Base-by-base conservation (phyloP, 2,888 invertebrate genomes). In the Ormia ochracea region DNA sequence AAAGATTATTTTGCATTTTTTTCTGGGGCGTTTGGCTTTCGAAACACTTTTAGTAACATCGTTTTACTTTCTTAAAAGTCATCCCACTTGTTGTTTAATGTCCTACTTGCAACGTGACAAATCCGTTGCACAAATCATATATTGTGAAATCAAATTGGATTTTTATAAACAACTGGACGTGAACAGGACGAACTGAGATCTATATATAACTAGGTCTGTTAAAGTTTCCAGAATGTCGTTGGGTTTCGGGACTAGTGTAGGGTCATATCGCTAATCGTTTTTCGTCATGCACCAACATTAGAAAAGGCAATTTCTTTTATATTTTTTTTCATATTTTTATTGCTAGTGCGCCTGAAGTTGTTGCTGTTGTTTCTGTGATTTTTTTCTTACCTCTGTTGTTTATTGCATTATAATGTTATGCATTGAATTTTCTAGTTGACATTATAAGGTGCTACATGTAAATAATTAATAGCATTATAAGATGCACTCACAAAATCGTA, bases 401-500 rank as follows among this genome's bases (percentile, higher is more conserved):
- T 74, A 77, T 81, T 81, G 77, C 78, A 48, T 78, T 81, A 78
- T 78, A 77, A 70, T 78, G 66, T 70, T 81, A 77, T 81, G 78
- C 74, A 78, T 81, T 70, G 78, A 72, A 76, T 76, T 76, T 80
- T 73, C 63, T 76, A 68, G 85, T 86, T 87, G 87, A 85, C 88
- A 87, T 86, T 87, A 84, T 85, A 85, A 87, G 87, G 85, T 86
- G 88, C 86, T 86, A 88, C 88, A 88, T 89, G 89, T 88, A 88
- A 89, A 89, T 88, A 88, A 88, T 88, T 88, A 88, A 88, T 88
- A 88, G 88, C 87, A 88, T 88, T 89, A 88, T 88, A 88, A 89
- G 88, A 88, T 88, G 89, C 88, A 88, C 88, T 88, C 88, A 89
- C 88, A 89, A 89, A 89, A 88, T 88, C 87, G 85, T 85, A 84